Conservation (phyloP, 1,140 invertebrate species). For the Bombus balteatus region DNA sequence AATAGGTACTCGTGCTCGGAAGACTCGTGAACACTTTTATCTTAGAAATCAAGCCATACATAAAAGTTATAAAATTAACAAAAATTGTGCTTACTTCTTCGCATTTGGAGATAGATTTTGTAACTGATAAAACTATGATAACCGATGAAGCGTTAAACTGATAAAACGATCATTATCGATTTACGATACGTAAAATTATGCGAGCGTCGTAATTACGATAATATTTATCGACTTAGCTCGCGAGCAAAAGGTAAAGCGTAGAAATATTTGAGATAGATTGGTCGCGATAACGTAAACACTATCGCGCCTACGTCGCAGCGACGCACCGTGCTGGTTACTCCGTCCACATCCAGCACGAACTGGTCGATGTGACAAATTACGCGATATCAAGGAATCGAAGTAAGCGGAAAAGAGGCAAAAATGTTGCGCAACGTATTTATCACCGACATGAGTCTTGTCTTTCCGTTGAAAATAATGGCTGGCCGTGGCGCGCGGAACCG, state of each 20-base stretch:
- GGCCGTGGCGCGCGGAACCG: neutral
- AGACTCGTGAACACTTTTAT: neutral
- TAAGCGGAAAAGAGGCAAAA: conserved; percentile 4
- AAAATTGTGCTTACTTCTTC: too few relatives aligned
- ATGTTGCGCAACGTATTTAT: conserved; percentile 52
- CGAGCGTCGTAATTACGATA: neutral
- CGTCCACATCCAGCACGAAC: conserved; percentile 22
- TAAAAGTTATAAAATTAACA: too few relatives aligned
- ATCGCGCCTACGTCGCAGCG: conserved; percentile 6
- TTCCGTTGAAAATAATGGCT: conserved; percentile 37
- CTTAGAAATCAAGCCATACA: too few relatives aligned
- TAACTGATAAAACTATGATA: neutral
- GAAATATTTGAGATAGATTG: conserved; percentile 45
- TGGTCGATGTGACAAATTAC: conserved; percentile 59
- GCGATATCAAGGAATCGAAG: conserved; percentile 41
- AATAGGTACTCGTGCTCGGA: neutral
- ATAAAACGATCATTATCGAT: neutral
- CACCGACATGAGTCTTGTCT: conserved; percentile 18
- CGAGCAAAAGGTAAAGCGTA: neutral
- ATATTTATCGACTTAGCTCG: conserved; percentile 1
- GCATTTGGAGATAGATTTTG: too few relatives aligned
- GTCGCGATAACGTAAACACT: neutral
- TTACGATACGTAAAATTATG: neutral
- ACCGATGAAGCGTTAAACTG: neutral
- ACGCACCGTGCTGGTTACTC: neutral